Evolutionary conservation across 1,140 invertebrate genomes (phyloP).

Genomic region (Galleria mellonella): DNA sequence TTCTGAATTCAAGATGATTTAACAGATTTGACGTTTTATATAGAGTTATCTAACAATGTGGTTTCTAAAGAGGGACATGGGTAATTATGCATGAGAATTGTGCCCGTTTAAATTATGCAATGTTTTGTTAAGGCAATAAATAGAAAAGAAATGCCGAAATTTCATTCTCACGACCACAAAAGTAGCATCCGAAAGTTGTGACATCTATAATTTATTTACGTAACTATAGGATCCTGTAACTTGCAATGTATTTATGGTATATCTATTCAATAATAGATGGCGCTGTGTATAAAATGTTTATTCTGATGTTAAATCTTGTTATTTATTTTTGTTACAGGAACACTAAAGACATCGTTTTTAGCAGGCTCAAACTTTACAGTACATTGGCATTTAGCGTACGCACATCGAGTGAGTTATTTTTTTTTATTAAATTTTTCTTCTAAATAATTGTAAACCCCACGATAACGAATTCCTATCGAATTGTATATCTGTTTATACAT

Average conservation of each 20-base stretch:
- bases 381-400: constrained; percentile 95
- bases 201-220: constrained; percentile 12
- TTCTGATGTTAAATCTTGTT: constrained; percentile 1
- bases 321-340: constrained; percentile 77
- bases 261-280: constrained; percentile 15
- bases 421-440: constrained; percentile 2
- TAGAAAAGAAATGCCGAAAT: constrained; percentile 1
- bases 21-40: too few species aligned
- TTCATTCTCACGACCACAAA: constrained; percentile 7
- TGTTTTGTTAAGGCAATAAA: constrained; percentile 7
- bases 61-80: constrained; percentile 2
- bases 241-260: constrained; percentile 4
- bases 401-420: constrained; percentile 86
- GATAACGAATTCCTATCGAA: too few species aligned
- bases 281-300: constrained; percentile 9
- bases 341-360: constrained; percentile 86
- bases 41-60: too few species aligned
- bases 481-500: too few species aligned
- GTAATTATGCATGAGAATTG: constrained; percentile 9
- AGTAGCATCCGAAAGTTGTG: constrained; percentile 10
- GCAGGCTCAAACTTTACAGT: constrained; percentile 90
- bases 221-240: constrained; percentile 12
- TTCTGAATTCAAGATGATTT: too few species aligned
- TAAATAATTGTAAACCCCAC: too few species aligned
- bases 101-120: constrained; percentile 2